phyloP scores from a whole-genome alignment of 2,113 vertebrate genomes.

The Raphicerus campestris region DNA sequence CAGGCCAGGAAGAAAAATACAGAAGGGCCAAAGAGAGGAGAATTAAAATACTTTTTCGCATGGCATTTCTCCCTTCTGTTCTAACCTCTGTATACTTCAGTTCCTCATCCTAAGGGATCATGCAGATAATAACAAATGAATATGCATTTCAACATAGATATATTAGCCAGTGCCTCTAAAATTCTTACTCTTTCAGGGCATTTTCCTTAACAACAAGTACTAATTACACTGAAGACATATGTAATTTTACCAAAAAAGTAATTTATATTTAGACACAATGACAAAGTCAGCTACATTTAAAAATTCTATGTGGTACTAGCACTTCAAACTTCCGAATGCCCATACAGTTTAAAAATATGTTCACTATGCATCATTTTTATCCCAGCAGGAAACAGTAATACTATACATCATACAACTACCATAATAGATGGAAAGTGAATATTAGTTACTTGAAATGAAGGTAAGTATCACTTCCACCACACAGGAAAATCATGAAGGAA shows the following conservation, averaged over 20 bases:
- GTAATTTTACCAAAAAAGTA: neutral
- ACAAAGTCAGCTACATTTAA: neutral
- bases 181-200: neutral
- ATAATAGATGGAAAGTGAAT: conserved; percentile 4
- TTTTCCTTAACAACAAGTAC: neutral
- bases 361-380: conserved; percentile 37
- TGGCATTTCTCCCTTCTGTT: neutral
- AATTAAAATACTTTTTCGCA: neutral
- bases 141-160: neutral
- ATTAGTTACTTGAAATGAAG: conserved; percentile 4
- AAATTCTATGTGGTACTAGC: neutral
- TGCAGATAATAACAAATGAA: neutral
- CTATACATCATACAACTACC: neutral
- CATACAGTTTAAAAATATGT: conserved; percentile 19
- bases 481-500: conserved; percentile 24
- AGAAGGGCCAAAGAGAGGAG: neutral
- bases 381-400: neutral
- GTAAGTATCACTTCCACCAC: neutral
- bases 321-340: neutral
- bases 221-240: neutral
- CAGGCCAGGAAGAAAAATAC: neutral
- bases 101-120: neutral
- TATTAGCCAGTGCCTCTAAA: neutral
- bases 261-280: neutral
- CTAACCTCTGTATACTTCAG: neutral